phyloP scores from a whole-genome alignment of 2,888 invertebrate genomes.

The Ophraella communa region DNA sequence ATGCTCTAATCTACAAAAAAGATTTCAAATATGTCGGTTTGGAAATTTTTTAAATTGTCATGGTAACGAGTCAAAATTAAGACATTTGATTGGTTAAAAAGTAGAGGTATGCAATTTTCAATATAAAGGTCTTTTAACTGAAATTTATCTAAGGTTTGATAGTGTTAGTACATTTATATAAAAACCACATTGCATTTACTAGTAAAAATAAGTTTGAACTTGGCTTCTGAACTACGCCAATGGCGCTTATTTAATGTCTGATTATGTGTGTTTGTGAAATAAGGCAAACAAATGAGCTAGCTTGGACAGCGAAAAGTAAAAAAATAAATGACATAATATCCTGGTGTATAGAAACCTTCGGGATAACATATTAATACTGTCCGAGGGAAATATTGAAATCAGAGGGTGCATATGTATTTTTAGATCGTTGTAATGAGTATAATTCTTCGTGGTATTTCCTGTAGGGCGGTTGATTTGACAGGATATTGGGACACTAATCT shows the following conservation, averaged over 20 bases:
- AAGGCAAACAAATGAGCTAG: slow-evolving; percentile 46
- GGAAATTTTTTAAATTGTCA: too few relatives aligned
- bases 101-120: too few relatives aligned
- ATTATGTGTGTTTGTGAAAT: slow-evolving; percentile 43
- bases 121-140: too few relatives aligned
- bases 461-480: slow-evolving; percentile 53
- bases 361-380: slow-evolving; percentile 58
- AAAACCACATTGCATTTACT: too few relatives aligned
- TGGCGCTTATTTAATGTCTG: slow-evolving; percentile 19
- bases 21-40: too few relatives aligned
- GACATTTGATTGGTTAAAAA: too few relatives aligned
- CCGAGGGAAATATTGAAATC: slow-evolving; percentile 57
- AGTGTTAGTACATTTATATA: too few relatives aligned
- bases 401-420: slow-evolving; percentile 60
- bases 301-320: slow-evolving; percentile 46
- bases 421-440: slow-evolving; percentile 54
- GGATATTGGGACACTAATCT: slow-evolving; percentile 59
- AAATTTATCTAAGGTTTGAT: too few relatives aligned
- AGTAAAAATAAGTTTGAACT: not conserved
- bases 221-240: slow-evolving; percentile 22
- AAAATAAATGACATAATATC: slow-evolving; percentile 56
- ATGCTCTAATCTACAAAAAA: too few relatives aligned
- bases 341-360: slow-evolving; percentile 52
- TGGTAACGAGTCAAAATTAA: too few relatives aligned
- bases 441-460: slow-evolving; percentile 55